Conservation (phyloP, 2,888 invertebrate species). For the Gasteruption jaculator region DNA sequence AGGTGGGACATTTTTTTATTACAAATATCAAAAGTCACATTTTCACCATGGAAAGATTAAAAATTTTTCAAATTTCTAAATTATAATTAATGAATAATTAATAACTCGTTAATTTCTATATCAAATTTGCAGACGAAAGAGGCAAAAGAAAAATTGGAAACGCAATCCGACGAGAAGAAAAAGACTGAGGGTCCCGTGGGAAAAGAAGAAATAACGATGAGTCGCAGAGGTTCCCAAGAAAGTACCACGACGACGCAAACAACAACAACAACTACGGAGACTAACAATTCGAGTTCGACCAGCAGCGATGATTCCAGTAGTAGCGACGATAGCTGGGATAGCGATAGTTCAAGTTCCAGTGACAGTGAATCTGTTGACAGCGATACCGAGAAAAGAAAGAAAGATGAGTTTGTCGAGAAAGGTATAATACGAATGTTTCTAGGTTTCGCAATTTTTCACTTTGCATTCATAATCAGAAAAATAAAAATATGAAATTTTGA, state of each 20-base stretch:
- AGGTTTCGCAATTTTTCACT: no score
- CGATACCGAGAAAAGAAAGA: slow-evolving; percentile 48
- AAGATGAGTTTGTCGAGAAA: slow-evolving; percentile 26
- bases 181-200: slow-evolving; percentile 27
- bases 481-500: no score
- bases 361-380: slow-evolving; percentile 56
- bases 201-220: slow-evolving; percentile 36
- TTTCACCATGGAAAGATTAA: no score
- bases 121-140: slow-evolving; percentile 25
- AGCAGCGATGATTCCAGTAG: slow-evolving; percentile 55
- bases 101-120: not conserved
- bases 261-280: slow-evolving; percentile 49
- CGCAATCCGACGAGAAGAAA: slow-evolving; percentile 35
- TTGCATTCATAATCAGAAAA: no score
- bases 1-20: slow-evolving; percentile 13
- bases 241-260: slow-evolving; percentile 50
- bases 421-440: slow-evolving; percentile 26
- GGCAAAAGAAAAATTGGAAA: slow-evolving; percentile 25
- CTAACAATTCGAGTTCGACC: slow-evolving; percentile 49
- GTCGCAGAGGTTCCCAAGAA: slow-evolving; percentile 48
- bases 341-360: slow-evolving; percentile 55
- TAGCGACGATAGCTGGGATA: slow-evolving; percentile 57
- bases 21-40: no score
- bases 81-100: slow-evolving; percentile 2
- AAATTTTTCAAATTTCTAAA: not conserved